phyloP scores from a whole-genome alignment of 2,113 vertebrate species.

The Tetraodon nigroviridis region DNA sequence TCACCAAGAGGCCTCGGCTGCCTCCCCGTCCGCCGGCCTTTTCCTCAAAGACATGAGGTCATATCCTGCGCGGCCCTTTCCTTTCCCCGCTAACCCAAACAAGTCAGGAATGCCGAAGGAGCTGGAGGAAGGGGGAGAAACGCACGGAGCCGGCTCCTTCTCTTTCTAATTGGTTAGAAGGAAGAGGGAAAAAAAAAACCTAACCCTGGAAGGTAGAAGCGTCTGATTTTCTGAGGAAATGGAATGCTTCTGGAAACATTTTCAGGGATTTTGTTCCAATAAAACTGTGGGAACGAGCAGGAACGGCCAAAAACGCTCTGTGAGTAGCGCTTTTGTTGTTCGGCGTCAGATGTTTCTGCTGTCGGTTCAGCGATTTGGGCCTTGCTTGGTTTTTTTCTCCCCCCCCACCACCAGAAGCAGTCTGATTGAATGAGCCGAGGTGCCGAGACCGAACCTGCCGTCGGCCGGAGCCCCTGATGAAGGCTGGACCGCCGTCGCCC shows the following conservation, averaged over 20 bases:
- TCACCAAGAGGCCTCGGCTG: conserved; percentile 63
- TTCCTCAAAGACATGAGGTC: conserved; percentile 87
- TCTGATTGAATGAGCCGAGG: conserved; percentile 60
- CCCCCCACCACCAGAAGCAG: conserved; percentile 17
- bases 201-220: too few relatives aligned
- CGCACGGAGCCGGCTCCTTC: neutral
- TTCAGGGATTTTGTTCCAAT: too few relatives aligned
- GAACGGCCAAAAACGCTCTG: too few relatives aligned
- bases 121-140: conserved; percentile 2
- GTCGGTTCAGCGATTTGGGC: too few relatives aligned
- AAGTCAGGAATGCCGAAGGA: conserved; percentile 62
- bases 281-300: too few relatives aligned
- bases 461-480: conserved; percentile 55
- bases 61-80: conserved; percentile 90
- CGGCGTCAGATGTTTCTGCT: too few relatives aligned
- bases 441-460: conserved; percentile 64
- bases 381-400: neutral
- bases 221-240: too few relatives aligned
- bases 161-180: neutral
- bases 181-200: too few relatives aligned
- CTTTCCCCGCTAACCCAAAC: conserved; percentile 83
- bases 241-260: too few relatives aligned
- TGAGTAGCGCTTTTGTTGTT: too few relatives aligned
- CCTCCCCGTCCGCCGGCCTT: conserved; percentile 71
- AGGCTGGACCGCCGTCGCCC: conserved; percentile 58